phyloP scores from a whole-genome alignment of 1,140 invertebrate genomes.

The Anastrepha ludens region DNA sequence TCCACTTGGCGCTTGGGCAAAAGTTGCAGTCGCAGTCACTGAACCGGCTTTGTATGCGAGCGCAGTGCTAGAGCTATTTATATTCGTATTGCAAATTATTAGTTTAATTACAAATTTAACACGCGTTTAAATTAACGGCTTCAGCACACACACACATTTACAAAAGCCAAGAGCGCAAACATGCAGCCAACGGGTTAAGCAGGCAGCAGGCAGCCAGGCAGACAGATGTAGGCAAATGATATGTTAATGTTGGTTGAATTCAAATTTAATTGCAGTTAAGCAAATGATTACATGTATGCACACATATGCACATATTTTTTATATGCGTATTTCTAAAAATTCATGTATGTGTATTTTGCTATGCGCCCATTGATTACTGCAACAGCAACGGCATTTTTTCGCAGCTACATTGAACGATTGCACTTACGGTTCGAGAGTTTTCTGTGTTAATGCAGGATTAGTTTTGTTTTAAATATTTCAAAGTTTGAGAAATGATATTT shows the following conservation, averaged over 20 bases:
- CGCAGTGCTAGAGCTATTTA: slow-evolving; percentile 18
- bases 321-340: not conserved
- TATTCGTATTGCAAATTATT: slow-evolving; percentile 51
- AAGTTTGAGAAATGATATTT: not conserved
- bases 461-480: slow-evolving; percentile 18
- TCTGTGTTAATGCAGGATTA: slow-evolving; percentile 49
- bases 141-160: not conserved
- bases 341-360: not conserved
- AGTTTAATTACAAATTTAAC: slow-evolving; percentile 53
- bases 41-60: slow-evolving; percentile 15
- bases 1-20: not conserved
- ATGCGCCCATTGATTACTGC: not conserved
- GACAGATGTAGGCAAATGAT: slow-evolving; percentile 48
- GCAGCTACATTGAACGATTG: slow-evolving; percentile 31
- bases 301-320: too few relatives aligned
- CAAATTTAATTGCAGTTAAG: slow-evolving; percentile 26
- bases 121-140: slow-evolving; percentile 52
- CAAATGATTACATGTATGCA: not conserved
- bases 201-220: not conserved
- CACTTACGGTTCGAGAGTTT: slow-evolving; percentile 47
- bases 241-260: slow-evolving; percentile 15
- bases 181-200: not conserved
- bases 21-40: not conserved
- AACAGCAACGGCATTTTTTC: slow-evolving; percentile 42
- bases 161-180: not conserved